Conservation (phyloP, 2,797 vertebrate genomes). For the Chrysocyon brachyurus region DNA sequence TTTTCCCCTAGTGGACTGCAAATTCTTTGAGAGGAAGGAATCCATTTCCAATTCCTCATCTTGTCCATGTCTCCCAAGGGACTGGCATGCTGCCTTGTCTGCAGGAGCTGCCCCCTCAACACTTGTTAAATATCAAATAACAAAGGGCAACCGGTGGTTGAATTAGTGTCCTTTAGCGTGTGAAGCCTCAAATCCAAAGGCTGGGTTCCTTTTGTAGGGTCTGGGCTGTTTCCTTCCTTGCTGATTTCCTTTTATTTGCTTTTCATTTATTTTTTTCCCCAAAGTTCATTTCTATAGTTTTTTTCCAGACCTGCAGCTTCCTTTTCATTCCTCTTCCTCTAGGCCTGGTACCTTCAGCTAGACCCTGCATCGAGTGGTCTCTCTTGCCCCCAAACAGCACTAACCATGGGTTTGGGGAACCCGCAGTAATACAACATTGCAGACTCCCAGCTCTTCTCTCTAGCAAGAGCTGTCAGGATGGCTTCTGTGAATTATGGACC, state of each 20-base stretch:
- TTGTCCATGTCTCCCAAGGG: not conserved
- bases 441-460: conserved; percentile 65
- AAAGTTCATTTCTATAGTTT: conserved; percentile 5
- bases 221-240: not conserved
- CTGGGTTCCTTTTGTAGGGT: not conserved
- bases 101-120: not conserved
- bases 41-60: not conserved
- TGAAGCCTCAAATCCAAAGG: not conserved
- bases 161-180: not conserved
- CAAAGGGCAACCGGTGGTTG: not conserved
- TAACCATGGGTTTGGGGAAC: not conserved
- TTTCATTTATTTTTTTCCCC: not conserved
- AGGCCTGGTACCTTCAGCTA: not conserved
- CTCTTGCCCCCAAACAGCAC: not conserved
- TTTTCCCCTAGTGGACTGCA: not conserved
- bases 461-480: conserved; percentile 70
- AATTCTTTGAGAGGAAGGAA: not conserved
- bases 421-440: conserved; percentile 43
- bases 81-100: not conserved
- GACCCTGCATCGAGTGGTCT: not conserved
- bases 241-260: not conserved
- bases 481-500: conserved; percentile 72
- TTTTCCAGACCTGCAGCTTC: not conserved
- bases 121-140: not conserved
- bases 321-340: not conserved